Percentiles rank a stretch among this genome's conserved stretches.
Conservation (phyloP, 2,113 vertebrate species). For the Anseranas semipalmata region DNA sequence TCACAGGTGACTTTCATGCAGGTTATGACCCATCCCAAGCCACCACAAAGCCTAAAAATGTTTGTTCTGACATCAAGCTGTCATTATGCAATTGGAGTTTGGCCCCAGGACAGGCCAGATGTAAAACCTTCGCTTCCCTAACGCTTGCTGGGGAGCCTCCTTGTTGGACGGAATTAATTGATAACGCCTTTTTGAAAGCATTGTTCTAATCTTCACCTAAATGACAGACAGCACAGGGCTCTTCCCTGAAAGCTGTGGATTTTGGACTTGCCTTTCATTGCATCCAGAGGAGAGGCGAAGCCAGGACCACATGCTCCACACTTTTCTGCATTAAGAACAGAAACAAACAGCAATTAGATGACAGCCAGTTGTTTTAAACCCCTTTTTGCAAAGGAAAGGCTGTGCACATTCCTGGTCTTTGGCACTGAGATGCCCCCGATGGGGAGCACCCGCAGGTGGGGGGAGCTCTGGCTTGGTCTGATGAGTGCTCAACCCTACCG, state of each 20-base stretch:
- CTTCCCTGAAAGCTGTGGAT: background rate
- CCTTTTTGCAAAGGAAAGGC: background rate
- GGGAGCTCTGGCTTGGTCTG: too few species aligned
- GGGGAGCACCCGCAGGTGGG: background rate
- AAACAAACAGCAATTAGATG: background rate
- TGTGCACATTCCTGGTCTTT: accelerated
- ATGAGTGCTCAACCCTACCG: too few species aligned
- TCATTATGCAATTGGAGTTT: background rate
- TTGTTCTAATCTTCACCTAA: background rate
- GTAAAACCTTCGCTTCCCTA: background rate
- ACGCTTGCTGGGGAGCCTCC: background rate
- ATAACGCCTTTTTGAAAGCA: background rate
- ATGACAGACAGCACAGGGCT: background rate
- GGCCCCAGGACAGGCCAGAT: background rate
- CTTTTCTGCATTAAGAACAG: slow-evolving; percentile 53
- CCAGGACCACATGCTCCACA: slow-evolving; percentile 88
- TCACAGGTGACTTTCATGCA: background rate
- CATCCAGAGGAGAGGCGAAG: slow-evolving; percentile 84
- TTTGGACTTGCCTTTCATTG: slow-evolving; percentile 87
- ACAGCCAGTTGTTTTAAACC: background rate
- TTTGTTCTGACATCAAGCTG: background rate
- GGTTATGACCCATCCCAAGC: background rate
- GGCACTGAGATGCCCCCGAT: background rate
- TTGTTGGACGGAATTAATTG: accelerated
- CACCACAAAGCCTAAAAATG: background rate